Evolutionary conservation across 2,113 vertebrate genomes (phyloP).

Genomic region (Sturnira hondurensis): DNA sequence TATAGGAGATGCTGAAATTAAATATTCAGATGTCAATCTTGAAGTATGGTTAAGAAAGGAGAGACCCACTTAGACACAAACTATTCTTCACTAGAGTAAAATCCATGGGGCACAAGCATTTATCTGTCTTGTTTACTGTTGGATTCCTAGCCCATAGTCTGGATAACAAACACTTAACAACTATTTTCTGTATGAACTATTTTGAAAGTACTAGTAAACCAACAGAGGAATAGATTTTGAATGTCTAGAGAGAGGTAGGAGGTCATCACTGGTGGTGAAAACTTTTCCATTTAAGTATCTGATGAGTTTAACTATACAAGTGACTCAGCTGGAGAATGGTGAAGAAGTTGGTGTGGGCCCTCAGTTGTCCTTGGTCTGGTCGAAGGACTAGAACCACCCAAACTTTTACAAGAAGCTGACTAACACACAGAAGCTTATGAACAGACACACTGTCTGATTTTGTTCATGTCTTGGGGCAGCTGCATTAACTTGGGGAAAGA

Average conservation of each 20-base stretch:
- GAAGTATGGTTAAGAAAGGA: not conserved
- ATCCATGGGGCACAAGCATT: not conserved
- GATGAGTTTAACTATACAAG: not conserved
- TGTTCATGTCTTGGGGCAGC: not conserved
- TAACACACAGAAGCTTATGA: not conserved
- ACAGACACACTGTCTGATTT: not conserved
- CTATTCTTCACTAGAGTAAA: not conserved
- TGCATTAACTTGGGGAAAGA: not conserved
- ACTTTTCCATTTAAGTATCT: not conserved
- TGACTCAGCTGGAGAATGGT: not conserved
- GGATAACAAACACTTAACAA: not conserved
- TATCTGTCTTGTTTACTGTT: not conserved
- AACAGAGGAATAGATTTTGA: not conserved
- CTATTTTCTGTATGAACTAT: not conserved
- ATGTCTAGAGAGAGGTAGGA: not conserved
- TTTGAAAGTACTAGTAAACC: not conserved
- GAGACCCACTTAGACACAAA: not conserved
- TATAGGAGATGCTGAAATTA: not conserved
- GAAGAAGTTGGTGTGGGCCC: not conserved
- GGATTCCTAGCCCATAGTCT: not conserved
- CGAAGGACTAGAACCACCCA: not conserved
- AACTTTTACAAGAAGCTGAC: not conserved
- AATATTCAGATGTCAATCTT: not conserved
- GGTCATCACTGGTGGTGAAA: not conserved
- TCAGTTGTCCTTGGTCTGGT: not conserved